Evolutionary conservation across 2,888 invertebrate species (phyloP).

Genomic region (Neuroscelio doddi): DNA sequence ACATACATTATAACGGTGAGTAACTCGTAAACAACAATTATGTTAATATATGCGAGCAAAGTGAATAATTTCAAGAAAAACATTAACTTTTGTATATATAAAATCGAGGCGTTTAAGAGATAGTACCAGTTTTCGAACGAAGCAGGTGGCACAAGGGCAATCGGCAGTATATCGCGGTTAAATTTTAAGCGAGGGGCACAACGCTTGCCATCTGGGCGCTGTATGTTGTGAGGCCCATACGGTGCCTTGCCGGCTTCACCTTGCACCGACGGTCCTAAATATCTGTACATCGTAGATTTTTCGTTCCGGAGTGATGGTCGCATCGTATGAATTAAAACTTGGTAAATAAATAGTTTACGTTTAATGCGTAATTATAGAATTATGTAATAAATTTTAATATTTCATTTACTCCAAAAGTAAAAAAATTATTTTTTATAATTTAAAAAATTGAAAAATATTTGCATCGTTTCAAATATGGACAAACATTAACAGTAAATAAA

Average conservation of each 20-base stretch:
- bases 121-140: slow-evolving; percentile 40
- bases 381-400: too few species aligned
- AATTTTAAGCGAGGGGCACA: slow-evolving; percentile 65
- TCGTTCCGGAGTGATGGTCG: slow-evolving; percentile 36
- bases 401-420: too few species aligned
- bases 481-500: too few species aligned
- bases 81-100: slow-evolving; percentile 18
- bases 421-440: too few species aligned
- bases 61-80: slow-evolving; percentile 14
- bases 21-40: neutral
- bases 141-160: slow-evolving; percentile 64
- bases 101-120: slow-evolving; percentile 42
- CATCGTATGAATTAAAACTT: slow-evolving; percentile 22
- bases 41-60: slow-evolving; percentile 1
- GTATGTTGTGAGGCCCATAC: slow-evolving; percentile 52
- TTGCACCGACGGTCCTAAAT: slow-evolving; percentile 45
- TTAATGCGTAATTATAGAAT: slow-evolving; percentile 26
- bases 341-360: slow-evolving; percentile 33
- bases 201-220: slow-evolving; percentile 70
- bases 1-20: neutral
- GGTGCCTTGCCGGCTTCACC: slow-evolving; percentile 50
- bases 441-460: too few species aligned
- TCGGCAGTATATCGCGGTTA: slow-evolving; percentile 57
- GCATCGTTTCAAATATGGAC: too few species aligned
- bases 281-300: slow-evolving; percentile 43